Conservation (phyloP, 2,113 vertebrate species). For the Glaucomys volans region DNA sequence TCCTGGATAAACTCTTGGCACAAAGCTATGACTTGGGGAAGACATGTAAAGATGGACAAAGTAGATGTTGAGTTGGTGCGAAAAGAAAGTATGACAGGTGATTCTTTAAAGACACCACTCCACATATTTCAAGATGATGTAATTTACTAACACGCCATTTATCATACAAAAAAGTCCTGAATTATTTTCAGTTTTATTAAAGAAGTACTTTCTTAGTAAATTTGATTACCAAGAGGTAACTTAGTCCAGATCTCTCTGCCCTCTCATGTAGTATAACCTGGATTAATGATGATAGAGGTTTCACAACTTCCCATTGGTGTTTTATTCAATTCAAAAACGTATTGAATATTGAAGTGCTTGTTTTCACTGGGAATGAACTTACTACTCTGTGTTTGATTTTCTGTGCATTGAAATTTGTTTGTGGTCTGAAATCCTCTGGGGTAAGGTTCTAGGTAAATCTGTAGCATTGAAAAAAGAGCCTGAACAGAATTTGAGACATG, state of each 20-base stretch:
- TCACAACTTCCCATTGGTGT: background rate
- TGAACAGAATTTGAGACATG: background rate
- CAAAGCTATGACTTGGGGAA: background rate
- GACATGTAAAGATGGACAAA: rapidly evolving
- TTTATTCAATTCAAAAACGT: background rate
- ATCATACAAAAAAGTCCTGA: background rate
- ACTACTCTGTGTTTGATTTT: background rate
- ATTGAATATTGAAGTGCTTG: background rate
- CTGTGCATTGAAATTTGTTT: background rate
- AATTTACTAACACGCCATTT: background rate
- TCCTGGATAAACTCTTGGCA: background rate
- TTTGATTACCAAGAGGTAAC: background rate
- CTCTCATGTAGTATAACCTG: background rate
- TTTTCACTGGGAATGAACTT: background rate
- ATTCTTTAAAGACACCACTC: background rate
- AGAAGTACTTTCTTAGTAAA: background rate
- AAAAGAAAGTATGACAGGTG: background rate
- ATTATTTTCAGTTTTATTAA: background rate
- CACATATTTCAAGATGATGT: background rate
- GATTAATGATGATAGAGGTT: background rate
- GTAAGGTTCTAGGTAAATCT: background rate
- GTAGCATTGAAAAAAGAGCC: background rate
- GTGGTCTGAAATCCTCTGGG: background rate
- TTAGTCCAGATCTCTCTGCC: background rate
- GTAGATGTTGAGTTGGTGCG: background rate